Base-by-base conservation (phyloP, 2,888 invertebrate species). In the Zygothrica quintamaculata region DNA sequence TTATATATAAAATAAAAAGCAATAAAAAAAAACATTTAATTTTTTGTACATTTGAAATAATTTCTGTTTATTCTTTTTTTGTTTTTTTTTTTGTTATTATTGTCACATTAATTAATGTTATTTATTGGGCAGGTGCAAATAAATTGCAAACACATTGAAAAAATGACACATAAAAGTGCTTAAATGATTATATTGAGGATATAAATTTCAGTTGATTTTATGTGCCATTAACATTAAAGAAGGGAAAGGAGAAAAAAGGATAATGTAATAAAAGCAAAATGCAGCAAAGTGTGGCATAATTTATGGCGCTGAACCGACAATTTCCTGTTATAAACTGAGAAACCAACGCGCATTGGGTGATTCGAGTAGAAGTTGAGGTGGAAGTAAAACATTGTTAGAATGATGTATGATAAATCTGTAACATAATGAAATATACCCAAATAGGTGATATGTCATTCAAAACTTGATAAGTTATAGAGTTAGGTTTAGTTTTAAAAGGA, bases 101-200 rank as follows among this genome's bases (percentile, higher is more conserved):
- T 71, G 42, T 52, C 43, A 50, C 64, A 74, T 80, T 74, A 74
- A 84, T 84, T 80, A 68, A 33, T 16, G 60, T 84, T 70, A 84
- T 82, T 80, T 84, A 80, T 81, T 58, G 37, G 64, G 47, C 69
- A 78, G 77, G 74, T 67, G 64, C 50, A 65, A 61, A 61, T 72
- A 77, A 79, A 79, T 67, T 57, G 55, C 50, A 13, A 61, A 39
- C 25, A 13, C 46, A 58, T 34, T n/a, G 11, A 1, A 53, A 71
- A 33, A 44, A 40, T 16, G 18, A 51, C 44, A 29, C 9, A 7
- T 9, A 18, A 18, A 40, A 40, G 5, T 40, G 6, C 39, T 67
- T 59, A 57, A 72, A 53, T 57, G 53, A 66, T 66, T 69, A 62
- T 61, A 58, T 50, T 57, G 37, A 36, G 56, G 48, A 5, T 62